Percentiles rank a stretch among this genome's conserved stretches.
Conservation (phyloP, 2,888 invertebrate species). For the Argyra leucocephala region DNA sequence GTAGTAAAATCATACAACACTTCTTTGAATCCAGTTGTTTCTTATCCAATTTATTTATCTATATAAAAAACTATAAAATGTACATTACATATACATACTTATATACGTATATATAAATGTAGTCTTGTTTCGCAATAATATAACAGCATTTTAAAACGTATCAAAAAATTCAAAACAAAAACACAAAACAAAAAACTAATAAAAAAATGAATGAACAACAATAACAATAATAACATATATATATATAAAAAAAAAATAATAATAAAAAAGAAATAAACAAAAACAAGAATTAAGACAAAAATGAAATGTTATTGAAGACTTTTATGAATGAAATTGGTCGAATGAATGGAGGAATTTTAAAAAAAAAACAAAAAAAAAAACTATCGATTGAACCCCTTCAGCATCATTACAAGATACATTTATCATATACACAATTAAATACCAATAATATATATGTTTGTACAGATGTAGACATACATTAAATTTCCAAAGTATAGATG, state of each 20-base stretch:
- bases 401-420: neutral
- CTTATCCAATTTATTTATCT: too few species aligned
- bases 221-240: neutral
- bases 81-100: neutral
- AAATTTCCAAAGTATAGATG: too few species aligned
- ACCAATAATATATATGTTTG: neutral
- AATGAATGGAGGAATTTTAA: constrained; percentile 16
- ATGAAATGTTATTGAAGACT: neutral
- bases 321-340: constrained; percentile 19
- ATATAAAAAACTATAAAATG: neutral
- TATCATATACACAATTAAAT: neutral
- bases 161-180: neutral
- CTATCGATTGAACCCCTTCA: constrained; percentile 1
- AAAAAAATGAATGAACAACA: neutral
- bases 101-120: neutral
- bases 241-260: neutral
- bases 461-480: neutral
- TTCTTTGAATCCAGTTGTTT: neutral
- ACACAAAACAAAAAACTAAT: neutral
- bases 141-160: neutral
- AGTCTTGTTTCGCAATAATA: neutral
- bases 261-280: neutral
- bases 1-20: too few species aligned
- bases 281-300: neutral
- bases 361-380: neutral